Conservation (phyloP, 2,888 invertebrate species). For the Diogma glabrata region DNA sequence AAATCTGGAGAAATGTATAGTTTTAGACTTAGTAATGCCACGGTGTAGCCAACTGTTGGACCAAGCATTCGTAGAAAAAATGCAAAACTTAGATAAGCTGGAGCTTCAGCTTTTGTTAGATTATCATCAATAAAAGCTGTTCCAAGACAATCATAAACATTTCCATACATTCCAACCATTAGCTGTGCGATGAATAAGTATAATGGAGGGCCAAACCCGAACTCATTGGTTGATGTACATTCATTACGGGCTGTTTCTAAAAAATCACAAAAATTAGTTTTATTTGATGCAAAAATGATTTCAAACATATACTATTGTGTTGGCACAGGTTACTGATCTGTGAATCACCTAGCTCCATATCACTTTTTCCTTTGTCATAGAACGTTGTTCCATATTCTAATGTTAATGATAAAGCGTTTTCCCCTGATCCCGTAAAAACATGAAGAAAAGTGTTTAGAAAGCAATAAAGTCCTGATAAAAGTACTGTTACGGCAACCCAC, state of each 20-base stretch:
- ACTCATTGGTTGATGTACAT: neutral
- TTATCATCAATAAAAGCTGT: constrained; percentile 1
- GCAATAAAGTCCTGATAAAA: constrained; percentile 44
- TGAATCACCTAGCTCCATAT: no score
- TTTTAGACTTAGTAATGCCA: neutral
- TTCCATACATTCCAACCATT: neutral
- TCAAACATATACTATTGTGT: neutral
- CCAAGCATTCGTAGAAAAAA: neutral
- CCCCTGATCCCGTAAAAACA: constrained; percentile 46
- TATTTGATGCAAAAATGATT: neutral
- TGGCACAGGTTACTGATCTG: constrained; percentile 39
- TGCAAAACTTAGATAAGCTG: neutral
- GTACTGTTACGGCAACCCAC: constrained; percentile 45
- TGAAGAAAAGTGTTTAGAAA: constrained; percentile 47
- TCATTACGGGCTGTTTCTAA: no score
- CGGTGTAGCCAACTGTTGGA: neutral
- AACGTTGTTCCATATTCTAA: constrained; percentile 37
- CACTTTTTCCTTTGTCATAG: neutral
- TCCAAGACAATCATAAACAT: constrained; percentile 15
- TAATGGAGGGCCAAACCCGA: neutral
- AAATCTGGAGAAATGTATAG: neutral
- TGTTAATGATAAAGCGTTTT: constrained; percentile 43
- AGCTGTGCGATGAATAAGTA: neutral
- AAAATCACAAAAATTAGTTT: neutral
- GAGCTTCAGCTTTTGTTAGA: neutral